Evolutionary conservation across 2,113 vertebrate genomes (phyloP).

Genomic region (Ctenodactylus gundi): DNA sequence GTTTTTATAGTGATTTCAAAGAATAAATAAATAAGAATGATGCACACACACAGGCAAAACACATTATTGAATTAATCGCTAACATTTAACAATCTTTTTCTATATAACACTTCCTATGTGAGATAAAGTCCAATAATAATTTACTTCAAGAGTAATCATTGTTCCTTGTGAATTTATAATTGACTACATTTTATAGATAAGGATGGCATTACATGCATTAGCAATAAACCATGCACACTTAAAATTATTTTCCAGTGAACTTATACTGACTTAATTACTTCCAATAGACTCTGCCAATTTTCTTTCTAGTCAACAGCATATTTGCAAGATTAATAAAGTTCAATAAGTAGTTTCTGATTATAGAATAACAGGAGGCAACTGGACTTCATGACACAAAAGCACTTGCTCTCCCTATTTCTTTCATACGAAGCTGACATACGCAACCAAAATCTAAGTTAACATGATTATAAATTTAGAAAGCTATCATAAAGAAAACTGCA

Average conservation of each 20-base stretch:
- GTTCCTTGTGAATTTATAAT: neutral
- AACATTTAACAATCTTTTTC: neutral
- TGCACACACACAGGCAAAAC: neutral
- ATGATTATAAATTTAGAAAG: slow-evolving; percentile 31
- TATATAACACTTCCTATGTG: neutral
- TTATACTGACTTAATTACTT: neutral
- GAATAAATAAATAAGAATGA: slow-evolving; percentile 30
- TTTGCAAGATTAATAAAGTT: slow-evolving; percentile 26
- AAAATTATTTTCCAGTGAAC: slow-evolving; percentile 39
- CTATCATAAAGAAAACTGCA: slow-evolving; percentile 11
- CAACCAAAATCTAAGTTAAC: neutral
- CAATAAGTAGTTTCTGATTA: neutral
- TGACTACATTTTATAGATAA: slow-evolving; percentile 18
- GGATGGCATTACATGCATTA: neutral
- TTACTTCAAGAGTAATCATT: slow-evolving; percentile 28
- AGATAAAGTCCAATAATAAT: slow-evolving; percentile 41
- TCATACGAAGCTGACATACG: slow-evolving; percentile 27
- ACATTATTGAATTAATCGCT: neutral
- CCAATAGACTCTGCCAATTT: neutral
- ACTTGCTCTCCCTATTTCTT: neutral
- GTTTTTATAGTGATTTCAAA: slow-evolving; percentile 38
- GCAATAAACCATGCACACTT: neutral
- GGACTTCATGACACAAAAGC: neutral
- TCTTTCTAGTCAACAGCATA: neutral
- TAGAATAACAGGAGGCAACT: neutral